These are phyloP conservation scores for Neostethus bicornis DNA, from an alignment of 2,797 vertebrate genomes.

Conservation along the genomic window DNA sequence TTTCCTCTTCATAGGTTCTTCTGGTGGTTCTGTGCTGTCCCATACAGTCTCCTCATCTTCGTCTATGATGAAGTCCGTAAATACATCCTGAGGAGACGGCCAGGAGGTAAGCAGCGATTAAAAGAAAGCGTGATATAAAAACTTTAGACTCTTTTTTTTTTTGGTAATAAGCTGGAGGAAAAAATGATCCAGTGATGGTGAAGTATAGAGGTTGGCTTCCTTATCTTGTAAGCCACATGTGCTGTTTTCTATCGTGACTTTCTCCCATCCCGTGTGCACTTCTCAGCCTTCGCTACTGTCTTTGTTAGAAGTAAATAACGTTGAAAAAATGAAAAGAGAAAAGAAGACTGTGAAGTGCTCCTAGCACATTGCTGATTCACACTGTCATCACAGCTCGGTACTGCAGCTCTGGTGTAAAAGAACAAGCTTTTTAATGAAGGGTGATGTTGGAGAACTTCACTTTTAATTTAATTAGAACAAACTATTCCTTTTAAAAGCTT, in stretches of 20 bases:
- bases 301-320: constrained; percentile 17
- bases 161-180: constrained; percentile 48
- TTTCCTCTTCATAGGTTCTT: constrained; percentile 73
- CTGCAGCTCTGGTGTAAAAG: constrained; percentile 31
- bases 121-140: constrained; percentile 45
- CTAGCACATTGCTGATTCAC: constrained; percentile 32
- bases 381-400: constrained; percentile 28
- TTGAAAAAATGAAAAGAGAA: constrained; percentile 12
- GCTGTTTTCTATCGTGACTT: constrained; percentile 27
- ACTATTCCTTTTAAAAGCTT: constrained; percentile 4
- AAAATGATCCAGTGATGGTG: constrained; percentile 5
- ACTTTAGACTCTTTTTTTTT: constrained; percentile 53
- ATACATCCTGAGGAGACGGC: constrained; percentile 86
- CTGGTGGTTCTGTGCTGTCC: constrained; percentile 96
- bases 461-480: constrained; percentile 23
- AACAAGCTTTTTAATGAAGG: constrained; percentile 30
- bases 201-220: constrained; percentile 12
- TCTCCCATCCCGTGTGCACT: neutral
- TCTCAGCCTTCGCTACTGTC: constrained; percentile 9
- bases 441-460: constrained; percentile 10
- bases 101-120: constrained; percentile 84
- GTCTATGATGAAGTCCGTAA: constrained; percentile 92
- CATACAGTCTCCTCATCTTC: constrained; percentile 94
- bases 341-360: constrained; percentile 15
- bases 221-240: constrained; percentile 23